phyloP scores from a whole-genome alignment of 2,797 vertebrate species.

The Hemibagrus guttatus region DNA sequence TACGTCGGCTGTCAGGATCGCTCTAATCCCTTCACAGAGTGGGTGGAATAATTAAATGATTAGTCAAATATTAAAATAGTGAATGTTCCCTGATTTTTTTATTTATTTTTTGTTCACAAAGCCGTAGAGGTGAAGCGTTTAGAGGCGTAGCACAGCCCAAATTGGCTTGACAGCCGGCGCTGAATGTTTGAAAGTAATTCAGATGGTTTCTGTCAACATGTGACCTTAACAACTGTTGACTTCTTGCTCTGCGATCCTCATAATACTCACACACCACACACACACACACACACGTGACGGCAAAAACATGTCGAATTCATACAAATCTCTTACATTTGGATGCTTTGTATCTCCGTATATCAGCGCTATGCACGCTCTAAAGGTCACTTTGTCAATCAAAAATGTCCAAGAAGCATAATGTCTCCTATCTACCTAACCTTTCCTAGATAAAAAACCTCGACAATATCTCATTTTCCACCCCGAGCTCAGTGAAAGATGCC shows the following conservation, averaged over 20 bases:
- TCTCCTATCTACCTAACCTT: slow-evolving; percentile 76
- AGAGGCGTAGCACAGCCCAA: slow-evolving; percentile 68
- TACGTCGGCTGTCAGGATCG: slow-evolving; percentile 43
- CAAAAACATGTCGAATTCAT: not conserved
- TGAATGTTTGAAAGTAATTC: slow-evolving; percentile 52
- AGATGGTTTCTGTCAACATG: slow-evolving; percentile 51
- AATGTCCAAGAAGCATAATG: slow-evolving; percentile 72
- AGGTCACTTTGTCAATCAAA: slow-evolving; percentile 78
- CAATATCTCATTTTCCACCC: slow-evolving; percentile 41
- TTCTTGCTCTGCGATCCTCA: not conserved
- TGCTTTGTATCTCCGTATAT: not conserved
- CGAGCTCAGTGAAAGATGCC: slow-evolving; percentile 62
- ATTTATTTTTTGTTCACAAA: slow-evolving; percentile 67
- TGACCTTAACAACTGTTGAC: slow-evolving; percentile 41
- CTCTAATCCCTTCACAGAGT: slow-evolving; percentile 77
- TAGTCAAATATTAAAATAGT: slow-evolving; percentile 81
- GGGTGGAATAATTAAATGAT: slow-evolving; percentile 82
- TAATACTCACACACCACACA: slow-evolving; percentile 7
- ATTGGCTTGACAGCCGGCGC: slow-evolving; percentile 59
- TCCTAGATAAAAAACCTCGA: slow-evolving; percentile 64
- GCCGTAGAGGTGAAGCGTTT: slow-evolving; percentile 71
- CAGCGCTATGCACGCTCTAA: slow-evolving; percentile 48
- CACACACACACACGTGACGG: not conserved
- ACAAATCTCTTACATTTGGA: not conserved
- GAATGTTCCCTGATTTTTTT: slow-evolving; percentile 66